A percentile compares a stretch with the other conserved stretches of the same genome.
Conservation (phyloP, 92 coral and sea anemone genomes). For the Porites lobata region DNA sequence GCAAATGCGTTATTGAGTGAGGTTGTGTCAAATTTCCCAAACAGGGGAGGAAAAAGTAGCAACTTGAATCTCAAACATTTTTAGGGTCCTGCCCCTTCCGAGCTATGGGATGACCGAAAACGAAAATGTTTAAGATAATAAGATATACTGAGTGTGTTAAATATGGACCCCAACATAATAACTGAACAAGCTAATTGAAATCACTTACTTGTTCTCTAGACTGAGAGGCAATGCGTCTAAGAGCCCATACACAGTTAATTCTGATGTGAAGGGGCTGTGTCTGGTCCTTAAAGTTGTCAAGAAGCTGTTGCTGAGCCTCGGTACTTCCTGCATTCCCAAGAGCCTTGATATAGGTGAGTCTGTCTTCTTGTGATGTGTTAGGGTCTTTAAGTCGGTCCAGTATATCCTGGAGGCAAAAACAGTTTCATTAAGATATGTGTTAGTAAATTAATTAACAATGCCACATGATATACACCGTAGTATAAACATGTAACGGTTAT, state of each 20-base stretch:
- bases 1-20: no score
- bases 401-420: constrained; percentile 4
- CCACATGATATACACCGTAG: no score
- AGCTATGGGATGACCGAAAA: no score
- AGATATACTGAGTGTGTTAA: no score
- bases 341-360: constrained; percentile 71
- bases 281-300: constrained; percentile 38
- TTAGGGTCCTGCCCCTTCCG: no score
- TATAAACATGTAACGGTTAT: no score
- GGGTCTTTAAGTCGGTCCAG: background rate
- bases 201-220: constrained; percentile 46
- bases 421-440: background rate
- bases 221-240: constrained; percentile 73
- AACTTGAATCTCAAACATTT: no score
- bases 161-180: no score
- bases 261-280: constrained; percentile 53
- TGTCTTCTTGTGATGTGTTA: constrained; percentile 25
- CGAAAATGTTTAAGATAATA: no score
- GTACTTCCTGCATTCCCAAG: constrained; percentile 87
- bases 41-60: no score
- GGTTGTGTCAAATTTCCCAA: no score
- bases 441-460: background rate
- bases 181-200: background rate
- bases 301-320: constrained; percentile 34
- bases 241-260: constrained; percentile 90